These are phyloP conservation scores for Portunus trituberculatus DNA, from an alignment of 1,140 invertebrate genomes.

Conservation along the genomic window DNA sequence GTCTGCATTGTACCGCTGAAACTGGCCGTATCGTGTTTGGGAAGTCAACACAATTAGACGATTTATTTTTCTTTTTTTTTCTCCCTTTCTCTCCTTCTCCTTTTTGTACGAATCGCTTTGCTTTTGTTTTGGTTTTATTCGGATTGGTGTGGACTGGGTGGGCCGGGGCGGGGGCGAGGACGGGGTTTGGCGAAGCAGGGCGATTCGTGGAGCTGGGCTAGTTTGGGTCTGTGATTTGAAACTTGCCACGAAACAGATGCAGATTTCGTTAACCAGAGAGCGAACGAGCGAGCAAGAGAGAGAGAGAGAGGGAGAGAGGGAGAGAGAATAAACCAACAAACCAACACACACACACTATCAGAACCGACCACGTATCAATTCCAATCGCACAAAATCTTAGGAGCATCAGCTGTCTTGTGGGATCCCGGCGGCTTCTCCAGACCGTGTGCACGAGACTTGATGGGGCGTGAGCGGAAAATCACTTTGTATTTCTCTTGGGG, in stretches of 20 bases:
- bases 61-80: background rate
- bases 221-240: too few species aligned
- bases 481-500: conserved; percentile 53
- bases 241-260: too few species aligned
- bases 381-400: conserved; percentile 54
- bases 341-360: conserved; percentile 31
- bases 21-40: conserved; percentile 73
- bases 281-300: too few species aligned
- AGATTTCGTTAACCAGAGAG: too few species aligned
- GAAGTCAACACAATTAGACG: conserved; percentile 65
- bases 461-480: conserved; percentile 70
- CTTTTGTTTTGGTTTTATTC: conserved; percentile 27
- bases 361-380: conserved; percentile 57
- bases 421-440: conserved; percentile 32
- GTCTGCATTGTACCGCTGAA: conserved; percentile 59
- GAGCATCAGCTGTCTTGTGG: conserved; percentile 59
- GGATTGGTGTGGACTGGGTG: background rate
- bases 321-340: background rate
- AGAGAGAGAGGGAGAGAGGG: background rate
- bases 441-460: conserved; percentile 45
- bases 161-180: too few species aligned
- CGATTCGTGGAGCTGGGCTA: too few species aligned
- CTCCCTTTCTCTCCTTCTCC: background rate
- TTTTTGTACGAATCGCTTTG: conserved; percentile 34
- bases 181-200: too few species aligned